These are phyloP conservation scores for Atethmia centrago DNA, from an alignment of 2,888 invertebrate species.

Conservation along the genomic window DNA sequence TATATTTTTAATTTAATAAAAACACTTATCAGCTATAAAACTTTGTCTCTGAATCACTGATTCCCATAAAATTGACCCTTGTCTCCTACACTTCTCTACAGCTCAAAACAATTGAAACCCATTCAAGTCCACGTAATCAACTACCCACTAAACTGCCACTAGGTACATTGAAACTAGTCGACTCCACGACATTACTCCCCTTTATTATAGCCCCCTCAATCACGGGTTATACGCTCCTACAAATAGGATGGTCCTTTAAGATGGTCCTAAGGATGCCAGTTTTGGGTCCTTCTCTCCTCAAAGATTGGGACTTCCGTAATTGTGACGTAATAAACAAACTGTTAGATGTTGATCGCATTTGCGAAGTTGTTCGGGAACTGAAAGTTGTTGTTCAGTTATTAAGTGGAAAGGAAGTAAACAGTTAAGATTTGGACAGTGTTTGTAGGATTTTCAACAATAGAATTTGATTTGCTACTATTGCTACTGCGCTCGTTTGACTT, in stretches of 20 bases:
- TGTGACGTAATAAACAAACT: constrained; percentile 33
- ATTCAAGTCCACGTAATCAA: constrained; percentile 30
- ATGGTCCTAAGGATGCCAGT: constrained; percentile 24
- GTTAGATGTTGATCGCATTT: constrained; percentile 49
- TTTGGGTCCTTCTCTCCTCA: constrained; percentile 32
- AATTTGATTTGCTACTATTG: background rate
- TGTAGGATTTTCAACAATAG: background rate
- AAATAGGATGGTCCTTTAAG: constrained; percentile 30
- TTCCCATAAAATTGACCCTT: background rate
- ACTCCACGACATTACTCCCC: constrained; percentile 45
- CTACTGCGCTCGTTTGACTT: background rate
- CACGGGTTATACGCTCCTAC: constrained; percentile 46
- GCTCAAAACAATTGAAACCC: constrained; percentile 24
- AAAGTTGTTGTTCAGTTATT: constrained; percentile 14
- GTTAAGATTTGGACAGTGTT: background rate
- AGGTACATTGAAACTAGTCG: constrained; percentile 47
- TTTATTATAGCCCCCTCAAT: constrained; percentile 60
- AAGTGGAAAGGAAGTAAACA: constrained; percentile 14
- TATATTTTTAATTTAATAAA: too few relatives aligned
- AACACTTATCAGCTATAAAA: too few relatives aligned
- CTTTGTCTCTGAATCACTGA: background rate
- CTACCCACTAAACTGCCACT: constrained; percentile 47
- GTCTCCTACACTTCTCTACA: background rate
- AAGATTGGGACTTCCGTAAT: constrained; percentile 37
- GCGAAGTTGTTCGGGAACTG: constrained; percentile 19